A percentile compares a stretch with the other conserved stretches of the same genome.
These are phyloP conservation scores for Parotia lawesii DNA, from an alignment of 2,113 vertebrate genomes.

Conservation along the genomic window DNA sequence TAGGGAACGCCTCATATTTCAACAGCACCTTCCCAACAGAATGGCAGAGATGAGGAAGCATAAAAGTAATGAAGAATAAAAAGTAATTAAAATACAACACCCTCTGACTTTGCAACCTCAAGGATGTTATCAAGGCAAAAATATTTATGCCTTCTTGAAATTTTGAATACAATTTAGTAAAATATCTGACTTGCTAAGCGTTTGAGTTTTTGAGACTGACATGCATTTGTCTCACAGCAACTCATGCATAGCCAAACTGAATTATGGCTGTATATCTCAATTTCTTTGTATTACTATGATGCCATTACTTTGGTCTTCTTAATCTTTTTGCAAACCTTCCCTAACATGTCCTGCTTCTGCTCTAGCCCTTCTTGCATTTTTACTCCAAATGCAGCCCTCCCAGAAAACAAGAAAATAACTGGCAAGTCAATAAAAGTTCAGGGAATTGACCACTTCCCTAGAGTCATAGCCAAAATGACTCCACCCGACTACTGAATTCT, in stretches of 20 bases:
- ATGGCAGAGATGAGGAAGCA: background rate
- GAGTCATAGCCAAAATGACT: background rate
- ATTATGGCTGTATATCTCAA: background rate
- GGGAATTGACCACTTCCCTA: background rate
- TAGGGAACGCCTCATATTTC: background rate
- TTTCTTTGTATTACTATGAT: background rate
- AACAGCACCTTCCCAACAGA: background rate
- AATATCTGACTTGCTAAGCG: background rate
- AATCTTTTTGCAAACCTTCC: background rate
- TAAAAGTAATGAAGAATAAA: background rate
- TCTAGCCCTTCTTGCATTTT: background rate
- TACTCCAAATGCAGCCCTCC: background rate
- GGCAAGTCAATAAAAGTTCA: background rate
- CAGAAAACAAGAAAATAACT: background rate
- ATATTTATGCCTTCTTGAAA: background rate
- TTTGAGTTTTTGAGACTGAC: background rate
- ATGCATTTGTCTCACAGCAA: background rate
- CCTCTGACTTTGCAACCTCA: background rate
- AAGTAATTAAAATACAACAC: background rate
- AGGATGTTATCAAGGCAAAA: background rate
- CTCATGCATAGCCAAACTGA: background rate
- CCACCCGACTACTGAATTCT: background rate
- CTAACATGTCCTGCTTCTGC: background rate
- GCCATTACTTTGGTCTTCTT: background rate
- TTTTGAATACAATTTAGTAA: background rate